phyloP scores from a whole-genome alignment of 2,113 vertebrate species.

The Jaculus jaculus region DNA sequence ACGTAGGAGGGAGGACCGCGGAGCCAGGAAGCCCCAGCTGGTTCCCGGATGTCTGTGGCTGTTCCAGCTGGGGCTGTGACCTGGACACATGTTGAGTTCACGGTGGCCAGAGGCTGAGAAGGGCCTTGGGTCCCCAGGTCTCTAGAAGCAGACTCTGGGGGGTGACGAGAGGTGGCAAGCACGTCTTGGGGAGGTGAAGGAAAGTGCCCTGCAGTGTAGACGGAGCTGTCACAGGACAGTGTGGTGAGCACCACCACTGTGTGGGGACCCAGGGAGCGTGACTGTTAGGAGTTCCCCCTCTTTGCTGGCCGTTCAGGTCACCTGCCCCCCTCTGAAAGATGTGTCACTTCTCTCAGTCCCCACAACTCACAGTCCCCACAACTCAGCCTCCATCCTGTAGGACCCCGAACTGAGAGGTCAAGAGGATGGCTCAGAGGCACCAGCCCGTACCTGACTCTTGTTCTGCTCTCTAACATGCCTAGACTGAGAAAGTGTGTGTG shows the following conservation, averaged over 20 bases:
- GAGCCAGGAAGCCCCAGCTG: rapidly evolving
- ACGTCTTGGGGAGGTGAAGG: too few relatives aligned
- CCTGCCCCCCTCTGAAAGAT: not conserved
- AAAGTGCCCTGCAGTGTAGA: not conserved
- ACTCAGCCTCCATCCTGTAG: not conserved
- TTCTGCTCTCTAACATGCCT: not conserved
- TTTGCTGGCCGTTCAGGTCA: not conserved
- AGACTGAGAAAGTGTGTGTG: not conserved
- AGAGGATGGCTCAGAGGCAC: not conserved
- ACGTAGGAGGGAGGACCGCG: constrained; percentile 12
- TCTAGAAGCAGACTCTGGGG: not conserved
- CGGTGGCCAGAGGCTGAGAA: not conserved
- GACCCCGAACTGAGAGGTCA: not conserved
- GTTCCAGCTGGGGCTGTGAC: not conserved
- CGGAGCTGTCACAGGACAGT: too few relatives aligned
- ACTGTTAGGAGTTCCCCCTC: not conserved
- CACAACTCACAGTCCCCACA: too few relatives aligned
- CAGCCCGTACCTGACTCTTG: not conserved
- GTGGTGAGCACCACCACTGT: not conserved
- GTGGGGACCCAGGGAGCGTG: not conserved
- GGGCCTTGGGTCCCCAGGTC: not conserved
- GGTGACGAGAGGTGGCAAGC: not conserved
- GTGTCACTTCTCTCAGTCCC: not conserved
- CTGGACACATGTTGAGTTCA: not conserved
- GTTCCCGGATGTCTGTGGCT: rapidly evolving